phyloP scores from a whole-genome alignment of 1,140 invertebrate genomes.

The Drepana arcuata region DNA sequence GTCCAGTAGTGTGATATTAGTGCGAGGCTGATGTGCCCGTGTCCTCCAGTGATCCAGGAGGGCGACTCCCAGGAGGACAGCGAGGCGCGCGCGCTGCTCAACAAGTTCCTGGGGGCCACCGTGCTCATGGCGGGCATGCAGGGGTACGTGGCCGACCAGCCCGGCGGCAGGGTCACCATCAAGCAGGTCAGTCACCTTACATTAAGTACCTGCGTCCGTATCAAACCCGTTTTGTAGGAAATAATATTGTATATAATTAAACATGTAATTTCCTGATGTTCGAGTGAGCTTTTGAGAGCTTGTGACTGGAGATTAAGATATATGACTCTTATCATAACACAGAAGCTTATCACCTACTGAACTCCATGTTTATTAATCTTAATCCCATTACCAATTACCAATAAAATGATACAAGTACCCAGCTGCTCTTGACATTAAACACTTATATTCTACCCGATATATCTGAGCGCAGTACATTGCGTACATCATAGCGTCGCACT shows the following conservation, averaged over 20 bases:
- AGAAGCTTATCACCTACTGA: too few species aligned
- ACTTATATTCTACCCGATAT: too few species aligned
- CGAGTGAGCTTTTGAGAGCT: not conserved
- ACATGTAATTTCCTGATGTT: not conserved
- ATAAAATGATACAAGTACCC: too few species aligned
- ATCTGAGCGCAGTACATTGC: too few species aligned
- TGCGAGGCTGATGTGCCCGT: not conserved
- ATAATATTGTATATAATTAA: not conserved
- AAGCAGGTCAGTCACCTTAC: slow-evolving; percentile 32
- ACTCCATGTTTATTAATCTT: too few species aligned
- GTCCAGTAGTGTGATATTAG: not conserved
- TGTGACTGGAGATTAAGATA: too few species aligned
- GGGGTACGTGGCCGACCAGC: slow-evolving; percentile 55
- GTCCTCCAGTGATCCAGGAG: slow-evolving; percentile 70
- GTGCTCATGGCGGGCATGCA: slow-evolving; percentile 82
- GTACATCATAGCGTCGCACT: too few species aligned
- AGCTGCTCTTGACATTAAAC: too few species aligned
- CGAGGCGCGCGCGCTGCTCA: slow-evolving; percentile 81
- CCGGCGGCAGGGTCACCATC: slow-evolving; percentile 27
- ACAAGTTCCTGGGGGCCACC: slow-evolving; percentile 85
- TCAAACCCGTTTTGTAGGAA: not conserved
- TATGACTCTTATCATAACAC: too few species aligned
- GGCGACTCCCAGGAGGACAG: slow-evolving; percentile 77
- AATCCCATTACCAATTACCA: too few species aligned
- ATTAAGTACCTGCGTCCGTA: not conserved